Evolutionary conservation across 2,888 invertebrate genomes (phyloP).

Genomic region (Ophion obscuratus): DNA sequence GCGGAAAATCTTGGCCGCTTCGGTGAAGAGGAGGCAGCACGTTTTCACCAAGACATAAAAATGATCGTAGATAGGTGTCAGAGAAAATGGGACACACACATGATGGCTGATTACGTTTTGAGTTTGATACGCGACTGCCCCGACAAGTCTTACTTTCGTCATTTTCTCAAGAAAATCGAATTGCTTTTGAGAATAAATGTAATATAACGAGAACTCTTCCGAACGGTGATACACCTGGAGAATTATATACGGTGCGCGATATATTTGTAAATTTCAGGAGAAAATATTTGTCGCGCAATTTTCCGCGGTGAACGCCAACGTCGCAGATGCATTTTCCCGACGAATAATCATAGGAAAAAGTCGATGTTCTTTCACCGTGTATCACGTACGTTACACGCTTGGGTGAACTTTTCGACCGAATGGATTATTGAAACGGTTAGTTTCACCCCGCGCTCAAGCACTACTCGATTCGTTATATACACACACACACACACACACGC

Average conservation of each 20-base stretch:
- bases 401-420: constrained; percentile 48
- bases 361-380: constrained; percentile 28
- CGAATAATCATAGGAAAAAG: constrained; percentile 45
- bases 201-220: background rate
- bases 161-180: no score
- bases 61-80: no score
- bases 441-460: constrained; percentile 46
- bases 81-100: no score
- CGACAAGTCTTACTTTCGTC: no score
- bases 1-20: no score
- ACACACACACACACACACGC: no score
- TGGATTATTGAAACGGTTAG: constrained; percentile 59
- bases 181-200: background rate
- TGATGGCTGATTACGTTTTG: no score
- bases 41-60: no score
- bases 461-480: no score
- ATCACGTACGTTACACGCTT: constrained; percentile 48
- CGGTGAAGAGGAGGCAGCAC: no score
- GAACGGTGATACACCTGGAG: no score
- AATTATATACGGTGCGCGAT: background rate
- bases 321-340: constrained; percentile 38
- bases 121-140: no score
- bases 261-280: background rate
- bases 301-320: background rate
- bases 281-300: constrained; percentile 9